Evolutionary conservation across 2,888 invertebrate species (phyloP).

Genomic region (Hipparchia semele): DNA sequence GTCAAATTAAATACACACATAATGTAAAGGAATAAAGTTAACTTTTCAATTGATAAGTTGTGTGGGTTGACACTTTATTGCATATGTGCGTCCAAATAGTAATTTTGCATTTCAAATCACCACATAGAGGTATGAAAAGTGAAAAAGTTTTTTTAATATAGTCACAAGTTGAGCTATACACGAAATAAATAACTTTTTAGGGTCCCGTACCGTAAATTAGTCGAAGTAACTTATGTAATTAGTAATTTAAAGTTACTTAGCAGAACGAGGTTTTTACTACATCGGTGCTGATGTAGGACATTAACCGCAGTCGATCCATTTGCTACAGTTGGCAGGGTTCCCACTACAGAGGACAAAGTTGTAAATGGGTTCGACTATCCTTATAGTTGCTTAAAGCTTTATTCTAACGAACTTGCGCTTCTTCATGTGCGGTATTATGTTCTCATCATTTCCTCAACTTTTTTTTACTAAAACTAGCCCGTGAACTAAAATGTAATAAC

Average conservation of each 20-base stretch:
- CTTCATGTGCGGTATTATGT: not conserved
- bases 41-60: too few species aligned
- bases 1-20: too few species aligned
- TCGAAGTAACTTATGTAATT: not conserved
- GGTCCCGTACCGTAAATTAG: too few species aligned
- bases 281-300: slow-evolving; percentile 31
- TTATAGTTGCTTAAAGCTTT: not conserved
- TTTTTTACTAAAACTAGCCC: not conserved
- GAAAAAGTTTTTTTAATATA: too few species aligned
- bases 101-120: not conserved
- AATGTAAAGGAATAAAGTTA: too few species aligned
- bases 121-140: too few species aligned
- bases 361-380: not conserved
- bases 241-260: not conserved
- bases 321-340: slow-evolving; percentile 34
- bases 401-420: not conserved
- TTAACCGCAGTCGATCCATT: slow-evolving; percentile 31
- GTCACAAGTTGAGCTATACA: too few species aligned
- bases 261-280: slow-evolving; percentile 11
- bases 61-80: too few species aligned
- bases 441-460: not conserved
- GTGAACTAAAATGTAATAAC: too few species aligned
- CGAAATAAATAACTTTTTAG: too few species aligned
- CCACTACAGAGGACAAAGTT: slow-evolving; percentile 27
- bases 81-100: not conserved